A percentile compares a stretch with the other conserved stretches of the same genome.
Evolutionary conservation across 2,113 vertebrate species (phyloP).

Genomic region (Xenus cinereus): DNA sequence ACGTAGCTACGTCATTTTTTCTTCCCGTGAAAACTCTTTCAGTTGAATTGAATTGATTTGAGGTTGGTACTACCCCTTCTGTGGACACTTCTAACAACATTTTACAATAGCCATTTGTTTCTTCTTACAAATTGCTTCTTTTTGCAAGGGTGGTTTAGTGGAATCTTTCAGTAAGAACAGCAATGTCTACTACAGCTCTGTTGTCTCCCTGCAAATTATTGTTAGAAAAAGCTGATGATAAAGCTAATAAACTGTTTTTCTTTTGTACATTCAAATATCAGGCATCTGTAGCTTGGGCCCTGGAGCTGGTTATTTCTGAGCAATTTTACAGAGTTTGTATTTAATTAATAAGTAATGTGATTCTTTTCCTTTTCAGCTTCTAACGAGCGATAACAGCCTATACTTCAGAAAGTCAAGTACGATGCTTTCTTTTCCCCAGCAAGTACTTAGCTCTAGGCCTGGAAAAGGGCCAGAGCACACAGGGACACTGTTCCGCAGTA

Average conservation of each 20-base stretch:
- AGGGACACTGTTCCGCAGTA: constrained; percentile 5
- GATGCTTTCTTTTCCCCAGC: background rate
- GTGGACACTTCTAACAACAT: background rate
- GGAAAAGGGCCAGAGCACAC: constrained; percentile 42
- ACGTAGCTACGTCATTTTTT: background rate
- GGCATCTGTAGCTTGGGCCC: background rate
- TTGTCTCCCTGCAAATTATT: background rate
- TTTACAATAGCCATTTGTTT: background rate
- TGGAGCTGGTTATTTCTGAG: background rate
- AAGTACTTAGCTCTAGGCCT: constrained; percentile 8
- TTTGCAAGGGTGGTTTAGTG: background rate
- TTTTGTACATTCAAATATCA: background rate
- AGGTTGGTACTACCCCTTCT: background rate
- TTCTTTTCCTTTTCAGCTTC: constrained; percentile 17
- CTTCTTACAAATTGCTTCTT: background rate
- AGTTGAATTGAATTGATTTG: background rate
- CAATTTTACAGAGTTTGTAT: background rate
- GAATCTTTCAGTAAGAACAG: background rate
- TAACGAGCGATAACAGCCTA: background rate
- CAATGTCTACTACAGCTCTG: background rate
- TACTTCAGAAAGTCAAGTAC: constrained; percentile 2
- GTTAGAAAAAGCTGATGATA: background rate
- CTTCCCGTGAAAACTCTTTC: background rate
- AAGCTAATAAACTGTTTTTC: background rate
- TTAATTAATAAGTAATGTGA: constrained; percentile 23